These are phyloP conservation scores for Abrostola triplasia DNA, from an alignment of 2,888 invertebrate species.

Conservation along the genomic window DNA sequence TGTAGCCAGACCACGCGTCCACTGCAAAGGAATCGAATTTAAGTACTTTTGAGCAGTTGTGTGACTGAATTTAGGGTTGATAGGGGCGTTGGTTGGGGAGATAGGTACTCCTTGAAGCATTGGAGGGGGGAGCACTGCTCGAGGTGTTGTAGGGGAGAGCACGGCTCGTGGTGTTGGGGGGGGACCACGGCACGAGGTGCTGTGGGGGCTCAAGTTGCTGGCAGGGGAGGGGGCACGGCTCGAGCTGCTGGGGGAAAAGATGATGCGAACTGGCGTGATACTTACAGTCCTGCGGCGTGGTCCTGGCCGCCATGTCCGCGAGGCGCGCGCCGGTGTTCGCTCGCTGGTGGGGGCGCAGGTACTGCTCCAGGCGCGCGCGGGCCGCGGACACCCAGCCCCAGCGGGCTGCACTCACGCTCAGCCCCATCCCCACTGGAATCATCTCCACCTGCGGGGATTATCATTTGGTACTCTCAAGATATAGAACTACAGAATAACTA, in stretches of 20 bases:
- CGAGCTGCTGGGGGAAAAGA: constrained; percentile 63
- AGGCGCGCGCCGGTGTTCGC: constrained; percentile 67
- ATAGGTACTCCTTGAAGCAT: constrained; percentile 67
- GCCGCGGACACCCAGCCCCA: constrained; percentile 64
- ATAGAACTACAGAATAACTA: too few species aligned
- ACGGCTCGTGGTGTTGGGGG: constrained; percentile 63
- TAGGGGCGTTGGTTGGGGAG: too few species aligned
- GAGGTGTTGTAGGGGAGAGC: constrained; percentile 71
- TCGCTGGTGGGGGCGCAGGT: constrained; percentile 70
- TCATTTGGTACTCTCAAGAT: too few species aligned
- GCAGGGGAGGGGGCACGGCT: constrained; percentile 69
- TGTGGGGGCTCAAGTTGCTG: constrained; percentile 64
- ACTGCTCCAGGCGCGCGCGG: constrained; percentile 63
- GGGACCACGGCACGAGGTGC: too few species aligned
- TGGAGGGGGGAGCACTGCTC: constrained; percentile 59
- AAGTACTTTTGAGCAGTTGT: constrained; percentile 52
- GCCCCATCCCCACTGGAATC: constrained; percentile 52
- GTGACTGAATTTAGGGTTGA: too few species aligned
- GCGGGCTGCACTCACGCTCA: constrained; percentile 38
- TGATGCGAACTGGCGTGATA: too few species aligned
- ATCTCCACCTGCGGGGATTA: constrained; percentile 74
- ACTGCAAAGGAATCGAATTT: constrained; percentile 58
- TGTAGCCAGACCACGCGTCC: constrained; percentile 77
- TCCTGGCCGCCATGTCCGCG: constrained; percentile 67
- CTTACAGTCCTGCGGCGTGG: constrained; percentile 68